Base-by-base conservation (phyloP, 2,888 invertebrate genomes). In the Crepidodera aurea region DNA sequence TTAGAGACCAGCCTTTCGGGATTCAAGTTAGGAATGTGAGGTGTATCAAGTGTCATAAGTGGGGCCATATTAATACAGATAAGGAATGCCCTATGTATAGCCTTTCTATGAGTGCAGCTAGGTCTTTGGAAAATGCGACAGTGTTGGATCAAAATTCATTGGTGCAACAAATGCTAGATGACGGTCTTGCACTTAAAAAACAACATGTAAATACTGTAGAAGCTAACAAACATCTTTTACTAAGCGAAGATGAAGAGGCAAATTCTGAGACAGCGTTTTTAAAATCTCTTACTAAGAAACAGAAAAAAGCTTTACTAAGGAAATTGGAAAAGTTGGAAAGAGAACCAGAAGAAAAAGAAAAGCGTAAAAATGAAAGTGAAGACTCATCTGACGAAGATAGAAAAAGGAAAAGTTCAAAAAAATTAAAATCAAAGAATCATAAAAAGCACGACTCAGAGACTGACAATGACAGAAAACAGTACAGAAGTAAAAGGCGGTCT, bases 1-100 rank as follows among this genome's bases (percentile, higher is more conserved):
- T 99, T 74, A 86, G 95, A 62, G 99, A 99, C 83, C 98, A 98
- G 80, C 98, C 98, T 0, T 98, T 98, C 85, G 98, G 98, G 32
- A 98, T 98, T 74, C 90, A 96, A 82, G 97, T 98, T 1, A 84
- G 97, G 56, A 97, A 99, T 84, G 98, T 99, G 0, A 87, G 98
- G 27, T 99, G 99, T 76, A 96, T 99, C 62, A 98, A 98, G 80
- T 99, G 99, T 77, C 96, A 98, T 79, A 97, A 97, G 79, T 99
- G 98, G 98, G 99, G 99, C 6, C 99, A 99, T 78, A 93, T 98
- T 55, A 97, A 97, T 80, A 98, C 92, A 84, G 97, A 97, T 79
- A 93, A 94, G 74, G 98, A 99, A 82, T 99, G 99, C 81, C 93
- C 96, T 3, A 88, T 99, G 85, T 99, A 89, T 81, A 90, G 90